Percentiles rank a stretch among this genome's conserved stretches.
Evolutionary conservation across 2,113 vertebrate species (phyloP).

Genomic region (Campylomormyrus tamandua): DNA sequence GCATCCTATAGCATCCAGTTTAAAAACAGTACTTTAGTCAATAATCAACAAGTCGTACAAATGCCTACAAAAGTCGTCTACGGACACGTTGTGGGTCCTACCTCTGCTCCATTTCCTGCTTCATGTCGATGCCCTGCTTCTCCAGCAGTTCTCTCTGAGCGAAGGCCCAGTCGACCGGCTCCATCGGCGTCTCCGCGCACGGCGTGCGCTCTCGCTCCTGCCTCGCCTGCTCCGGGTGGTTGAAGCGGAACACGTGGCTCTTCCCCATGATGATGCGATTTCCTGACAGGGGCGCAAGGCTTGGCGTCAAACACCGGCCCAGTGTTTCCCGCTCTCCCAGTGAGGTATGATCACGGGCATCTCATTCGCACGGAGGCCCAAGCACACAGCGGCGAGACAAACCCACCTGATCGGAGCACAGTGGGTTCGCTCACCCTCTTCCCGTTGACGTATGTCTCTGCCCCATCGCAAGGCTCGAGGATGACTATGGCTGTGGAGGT

Average conservation of each 20-base stretch:
- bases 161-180: constrained; percentile 94
- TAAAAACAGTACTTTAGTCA: not conserved
- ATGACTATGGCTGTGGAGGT: constrained; percentile 68
- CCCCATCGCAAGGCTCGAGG: constrained; percentile 86
- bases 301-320: not conserved
- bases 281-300: constrained; percentile 51
- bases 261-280: constrained; percentile 97
- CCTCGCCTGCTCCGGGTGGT: constrained; percentile 89
- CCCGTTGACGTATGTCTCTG: constrained; percentile 91
- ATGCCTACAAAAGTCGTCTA: not conserved
- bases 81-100: constrained; percentile 28
- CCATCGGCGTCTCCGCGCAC: constrained; percentile 75
- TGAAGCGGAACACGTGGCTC: constrained; percentile 97
- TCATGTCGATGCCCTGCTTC: constrained; percentile 97
- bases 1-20: not conserved
- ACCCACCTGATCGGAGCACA: constrained; percentile 81
- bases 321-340: not conserved
- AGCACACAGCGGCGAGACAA: not conserved
- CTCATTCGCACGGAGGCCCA: not conserved
- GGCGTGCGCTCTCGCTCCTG: constrained; percentile 86
- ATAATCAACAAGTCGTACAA: not conserved
- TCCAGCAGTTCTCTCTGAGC: constrained; percentile 92
- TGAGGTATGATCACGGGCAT: not conserved
- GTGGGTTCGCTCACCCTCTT: constrained; percentile 88
- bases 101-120: constrained; percentile 98